These are phyloP conservation scores for Chloromyia formosa DNA, from an alignment of 2,888 invertebrate species.

Conservation along the genomic window DNA sequence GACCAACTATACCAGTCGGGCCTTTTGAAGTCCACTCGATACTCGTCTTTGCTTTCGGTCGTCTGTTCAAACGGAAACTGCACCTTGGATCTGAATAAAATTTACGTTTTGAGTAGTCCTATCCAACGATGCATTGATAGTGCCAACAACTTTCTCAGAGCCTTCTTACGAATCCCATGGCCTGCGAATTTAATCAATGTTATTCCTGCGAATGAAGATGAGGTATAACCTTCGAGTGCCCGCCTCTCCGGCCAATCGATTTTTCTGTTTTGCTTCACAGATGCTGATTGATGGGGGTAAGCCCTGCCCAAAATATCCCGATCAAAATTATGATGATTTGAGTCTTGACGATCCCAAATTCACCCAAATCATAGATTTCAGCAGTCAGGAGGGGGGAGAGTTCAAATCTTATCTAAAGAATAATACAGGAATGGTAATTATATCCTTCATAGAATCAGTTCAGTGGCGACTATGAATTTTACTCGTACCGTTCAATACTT, in stretches of 20 bases:
- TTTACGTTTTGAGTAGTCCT: background rate
- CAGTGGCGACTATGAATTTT: too few relatives aligned
- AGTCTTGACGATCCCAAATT: background rate
- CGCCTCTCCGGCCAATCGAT: background rate
- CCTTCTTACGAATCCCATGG: background rate
- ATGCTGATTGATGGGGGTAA: background rate
- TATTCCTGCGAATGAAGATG: background rate
- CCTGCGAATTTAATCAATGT: background rate
- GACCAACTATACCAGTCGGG: background rate
- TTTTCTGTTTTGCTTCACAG: background rate
- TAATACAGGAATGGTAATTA: constrained; percentile 5
- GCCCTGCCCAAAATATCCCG: background rate
- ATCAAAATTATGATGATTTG: too few relatives aligned
- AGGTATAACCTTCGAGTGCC: background rate
- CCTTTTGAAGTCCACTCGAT: background rate
- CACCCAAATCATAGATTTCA: background rate
- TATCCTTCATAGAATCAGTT: too few relatives aligned
- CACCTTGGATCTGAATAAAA: background rate
- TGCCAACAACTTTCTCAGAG: background rate
- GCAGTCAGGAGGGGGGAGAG: background rate
- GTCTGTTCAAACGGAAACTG: background rate
- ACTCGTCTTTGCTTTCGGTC: background rate
- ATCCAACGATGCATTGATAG: background rate
- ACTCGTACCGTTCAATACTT: too few relatives aligned
- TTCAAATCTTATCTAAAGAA: background rate